Evolutionary conservation across 1,140 invertebrate species (phyloP).

Genomic region (Aphidius gifuensis): DNA sequence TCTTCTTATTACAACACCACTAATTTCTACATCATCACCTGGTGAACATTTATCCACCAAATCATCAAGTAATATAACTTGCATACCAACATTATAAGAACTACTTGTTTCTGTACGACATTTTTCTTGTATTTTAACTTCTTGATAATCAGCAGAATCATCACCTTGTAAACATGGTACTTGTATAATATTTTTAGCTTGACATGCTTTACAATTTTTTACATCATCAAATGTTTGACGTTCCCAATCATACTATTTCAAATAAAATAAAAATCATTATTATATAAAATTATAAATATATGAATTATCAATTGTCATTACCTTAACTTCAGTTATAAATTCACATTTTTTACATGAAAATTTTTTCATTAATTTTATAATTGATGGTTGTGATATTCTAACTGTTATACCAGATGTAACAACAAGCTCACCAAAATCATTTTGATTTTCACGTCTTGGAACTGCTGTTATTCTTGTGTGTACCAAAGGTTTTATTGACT

Average conservation of each 20-base stretch:
- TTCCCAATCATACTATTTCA: constrained; percentile 48
- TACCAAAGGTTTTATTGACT: constrained; percentile 63
- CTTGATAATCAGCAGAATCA: constrained; percentile 84
- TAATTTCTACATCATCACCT: constrained; percentile 82
- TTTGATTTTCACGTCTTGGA: constrained; percentile 36
- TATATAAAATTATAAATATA: neutral
- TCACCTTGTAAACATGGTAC: constrained; percentile 59
- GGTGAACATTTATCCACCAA: constrained; percentile 84
- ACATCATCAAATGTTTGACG: constrained; percentile 38
- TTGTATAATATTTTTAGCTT: constrained; percentile 42
- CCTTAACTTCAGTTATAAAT: constrained; percentile 63
- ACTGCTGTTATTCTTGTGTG: constrained; percentile 41
- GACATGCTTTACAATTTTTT: constrained; percentile 42
- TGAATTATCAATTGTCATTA: constrained; percentile 34
- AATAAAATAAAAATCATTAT: constrained; percentile 17
- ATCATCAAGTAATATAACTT: constrained; percentile 77
- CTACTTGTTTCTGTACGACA: constrained; percentile 31
- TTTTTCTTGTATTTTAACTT: constrained; percentile 75
- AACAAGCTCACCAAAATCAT: constrained; percentile 57
- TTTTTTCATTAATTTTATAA: constrained; percentile 72
- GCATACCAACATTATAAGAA: constrained; percentile 34
- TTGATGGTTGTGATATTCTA: constrained; percentile 69
- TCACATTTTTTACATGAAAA: constrained; percentile 80
- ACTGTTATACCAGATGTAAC: constrained; percentile 69
- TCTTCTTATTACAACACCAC: constrained; percentile 72